Base-by-base conservation (phyloP, 2,888 invertebrate genomes). In the Meloe dianella region DNA sequence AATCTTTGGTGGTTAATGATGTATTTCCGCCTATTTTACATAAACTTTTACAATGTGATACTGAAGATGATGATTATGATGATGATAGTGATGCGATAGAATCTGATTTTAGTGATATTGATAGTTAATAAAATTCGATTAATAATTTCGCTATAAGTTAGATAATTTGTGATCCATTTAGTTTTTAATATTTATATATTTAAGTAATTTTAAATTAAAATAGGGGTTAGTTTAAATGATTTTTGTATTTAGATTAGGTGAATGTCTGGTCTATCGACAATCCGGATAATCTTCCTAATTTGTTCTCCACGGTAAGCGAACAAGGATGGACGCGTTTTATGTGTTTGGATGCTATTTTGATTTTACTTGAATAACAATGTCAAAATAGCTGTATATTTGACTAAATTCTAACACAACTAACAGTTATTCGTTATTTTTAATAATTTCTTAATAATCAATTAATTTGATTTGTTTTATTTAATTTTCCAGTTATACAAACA, bases 1-100 rank as follows among this genome's bases (percentile, higher is more conserved):
- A 95, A 88, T 93, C 94, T 88, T 89, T 92, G 89, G 92, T 92
- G 87, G 93, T 95, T 87, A 93, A 95, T 91, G 94, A 94, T 87
- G 90, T 94, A 85, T 95, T 95, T 88, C 95, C 95, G 84, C 89
- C 88, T 80, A 84, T 89, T 65, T 74, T 78, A 68, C 61, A 80
- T 68, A 82, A 83, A 81, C 75, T 83, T 73, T 73, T 70, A 65
- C 74, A 73, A 35, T 77, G 71, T 68, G 69, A 77, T 68, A 69
- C 71, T 54, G 75, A 76, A 67, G 68, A 73, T 57, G 71, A 70
- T 41, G 74, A 73, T 54, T 30, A 56, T 24, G 14, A 57, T 27
- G 60, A 57, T 67, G 54, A 65, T 65, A 66, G 63, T 65, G 69
- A 70, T 32, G 70, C 66, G 63, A 64, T 65, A 20, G 70, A 75